Evolutionary conservation across 2,888 invertebrate species (phyloP).

Genomic region (Sceliomorpha sp.): DNA sequence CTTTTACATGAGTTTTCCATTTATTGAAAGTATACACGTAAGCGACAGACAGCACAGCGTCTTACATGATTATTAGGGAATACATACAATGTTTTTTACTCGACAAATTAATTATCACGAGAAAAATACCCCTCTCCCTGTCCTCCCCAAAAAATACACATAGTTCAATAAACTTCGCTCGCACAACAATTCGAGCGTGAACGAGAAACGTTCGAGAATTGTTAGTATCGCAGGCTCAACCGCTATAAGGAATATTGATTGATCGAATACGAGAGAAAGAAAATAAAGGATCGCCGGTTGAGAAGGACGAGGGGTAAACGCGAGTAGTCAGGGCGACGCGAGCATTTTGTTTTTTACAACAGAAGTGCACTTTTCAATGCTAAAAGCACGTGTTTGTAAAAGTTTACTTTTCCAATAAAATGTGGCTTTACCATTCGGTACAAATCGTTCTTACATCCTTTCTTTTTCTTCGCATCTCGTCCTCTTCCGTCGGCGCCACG

Average conservation of each 20-base stretch:
- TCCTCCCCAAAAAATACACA: slow-evolving; percentile 19
- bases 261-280: slow-evolving; percentile 50
- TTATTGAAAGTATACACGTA: slow-evolving; percentile 63
- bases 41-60: slow-evolving; percentile 50
- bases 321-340: slow-evolving; percentile 18
- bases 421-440: no score
- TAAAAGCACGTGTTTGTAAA: neutral
- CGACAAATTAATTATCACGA: slow-evolving; percentile 50
- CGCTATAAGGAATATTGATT: slow-evolving; percentile 55
- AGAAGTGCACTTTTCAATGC: slow-evolving; percentile 7
- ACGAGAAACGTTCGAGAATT: slow-evolving; percentile 19
- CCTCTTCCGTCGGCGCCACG: slow-evolving; percentile 16
- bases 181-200: slow-evolving; percentile 39
- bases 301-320: slow-evolving; percentile 14
- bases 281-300: no score
- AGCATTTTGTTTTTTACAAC: slow-evolving; percentile 1
- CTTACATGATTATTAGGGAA: slow-evolving; percentile 42
- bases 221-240: slow-evolving; percentile 35
- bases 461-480: neutral
- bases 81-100: slow-evolving; percentile 54
- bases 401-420: neutral
- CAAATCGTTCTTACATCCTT: no score
- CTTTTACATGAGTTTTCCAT: slow-evolving; percentile 65
- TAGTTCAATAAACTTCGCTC: slow-evolving; percentile 40
- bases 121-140: no score